Evolutionary conservation across 1,140 invertebrate genomes (phyloP).

Genomic region (Asobara japonica): DNA sequence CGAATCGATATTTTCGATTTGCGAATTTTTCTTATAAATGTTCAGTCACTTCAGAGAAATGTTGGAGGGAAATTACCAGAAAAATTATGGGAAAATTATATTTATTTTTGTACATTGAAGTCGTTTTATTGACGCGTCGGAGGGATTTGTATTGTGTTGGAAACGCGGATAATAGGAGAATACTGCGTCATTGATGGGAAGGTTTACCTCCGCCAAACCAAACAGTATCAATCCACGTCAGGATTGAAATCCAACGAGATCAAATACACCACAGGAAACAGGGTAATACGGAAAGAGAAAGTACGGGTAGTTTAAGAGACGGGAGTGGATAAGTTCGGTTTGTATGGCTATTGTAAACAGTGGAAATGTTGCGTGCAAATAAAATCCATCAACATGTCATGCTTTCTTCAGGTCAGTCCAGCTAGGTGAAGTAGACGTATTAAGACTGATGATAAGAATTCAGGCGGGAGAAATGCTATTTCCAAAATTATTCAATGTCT

Average conservation of each 20-base stretch:
- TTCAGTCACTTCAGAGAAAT: no score
- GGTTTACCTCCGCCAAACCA: slow-evolving; percentile 45
- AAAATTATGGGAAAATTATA: no score
- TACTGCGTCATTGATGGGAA: slow-evolving; percentile 44
- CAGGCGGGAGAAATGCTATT: no score
- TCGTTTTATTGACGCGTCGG: background rate
- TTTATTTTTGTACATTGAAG: no score
- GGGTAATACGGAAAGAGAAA: slow-evolving; percentile 44
- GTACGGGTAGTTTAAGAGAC: slow-evolving; percentile 32
- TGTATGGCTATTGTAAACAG: background rate
- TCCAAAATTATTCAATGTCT: no score
- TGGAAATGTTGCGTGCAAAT: slow-evolving; percentile 51
- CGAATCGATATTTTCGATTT: no score
- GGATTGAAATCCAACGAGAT: slow-evolving; percentile 65
- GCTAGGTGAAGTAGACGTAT: no score
- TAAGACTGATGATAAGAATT: no score
- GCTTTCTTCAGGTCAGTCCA: background rate
- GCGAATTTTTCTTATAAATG: no score
- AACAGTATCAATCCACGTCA: slow-evolving; percentile 67
- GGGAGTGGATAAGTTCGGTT: slow-evolving; percentile 28
- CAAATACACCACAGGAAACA: slow-evolving; percentile 54
- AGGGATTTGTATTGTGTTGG: background rate
- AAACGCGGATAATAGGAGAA: background rate
- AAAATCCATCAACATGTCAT: slow-evolving; percentile 65
- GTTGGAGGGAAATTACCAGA: no score